Conservation (phyloP, 2,797 vertebrate genomes). For the Platalea minor region DNA sequence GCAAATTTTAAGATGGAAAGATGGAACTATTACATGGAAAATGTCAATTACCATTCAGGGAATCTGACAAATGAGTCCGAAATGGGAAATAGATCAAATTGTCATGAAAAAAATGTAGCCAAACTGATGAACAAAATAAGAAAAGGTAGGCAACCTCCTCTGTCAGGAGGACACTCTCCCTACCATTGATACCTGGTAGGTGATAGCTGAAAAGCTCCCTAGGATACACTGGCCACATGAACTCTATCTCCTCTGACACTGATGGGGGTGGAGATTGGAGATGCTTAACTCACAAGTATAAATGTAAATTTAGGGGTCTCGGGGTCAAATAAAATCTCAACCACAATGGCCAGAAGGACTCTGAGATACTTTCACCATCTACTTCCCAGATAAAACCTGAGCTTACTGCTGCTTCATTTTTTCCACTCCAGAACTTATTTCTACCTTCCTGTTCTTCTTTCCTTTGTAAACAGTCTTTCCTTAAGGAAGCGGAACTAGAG, state of each 20-base stretch:
- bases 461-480: not conserved
- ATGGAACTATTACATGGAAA: not conserved
- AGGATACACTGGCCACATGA: not conserved
- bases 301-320: not conserved
- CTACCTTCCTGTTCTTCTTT: not conserved
- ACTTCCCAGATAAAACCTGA: not conserved
- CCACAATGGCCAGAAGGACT: not conserved
- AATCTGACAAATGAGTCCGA: not conserved
- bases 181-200: rapidly evolving
- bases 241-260: not conserved
- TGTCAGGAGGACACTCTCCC: not conserved
- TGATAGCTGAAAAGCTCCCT: not conserved
- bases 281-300: not conserved
- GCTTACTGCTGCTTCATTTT: not conserved
- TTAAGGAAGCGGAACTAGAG: not conserved
- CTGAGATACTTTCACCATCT: not conserved
- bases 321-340: not conserved
- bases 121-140: not conserved
- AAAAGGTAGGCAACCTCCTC: rapidly evolving
- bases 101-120: not conserved
- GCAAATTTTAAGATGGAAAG: not conserved
- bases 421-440: not conserved
- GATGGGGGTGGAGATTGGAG: not conserved
- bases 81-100: not conserved
- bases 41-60: not conserved